Conservation (phyloP, 2,797 vertebrate species). For the Jordanella pulchra region DNA sequence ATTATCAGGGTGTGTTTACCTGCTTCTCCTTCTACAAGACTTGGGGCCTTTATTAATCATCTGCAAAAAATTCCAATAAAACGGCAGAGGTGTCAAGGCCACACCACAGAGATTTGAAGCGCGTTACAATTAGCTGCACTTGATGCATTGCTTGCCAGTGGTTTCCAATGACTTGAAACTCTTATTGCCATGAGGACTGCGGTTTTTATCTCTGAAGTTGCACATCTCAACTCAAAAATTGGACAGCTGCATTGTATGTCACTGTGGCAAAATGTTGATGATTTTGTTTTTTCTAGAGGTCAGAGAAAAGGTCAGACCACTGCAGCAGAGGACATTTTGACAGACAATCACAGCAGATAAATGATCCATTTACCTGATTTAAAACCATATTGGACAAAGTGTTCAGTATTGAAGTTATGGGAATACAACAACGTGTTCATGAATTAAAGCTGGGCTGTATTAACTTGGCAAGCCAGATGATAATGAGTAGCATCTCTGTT, state of each 20-base stretch:
- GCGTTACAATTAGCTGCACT: constrained; percentile 39
- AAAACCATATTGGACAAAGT: too few species aligned
- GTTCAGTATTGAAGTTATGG: too few species aligned
- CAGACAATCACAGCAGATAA: not conserved
- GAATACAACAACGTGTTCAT: too few species aligned
- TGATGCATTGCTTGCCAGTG: constrained; percentile 63
- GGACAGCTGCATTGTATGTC: constrained; percentile 17
- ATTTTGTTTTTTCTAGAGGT: constrained; percentile 17
- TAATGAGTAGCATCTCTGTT: too few species aligned
- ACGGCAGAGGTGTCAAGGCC: constrained; percentile 52
- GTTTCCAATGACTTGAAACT: not conserved
- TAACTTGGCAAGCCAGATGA: too few species aligned
- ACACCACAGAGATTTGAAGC: constrained; percentile 43
- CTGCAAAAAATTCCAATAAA: constrained; percentile 72
- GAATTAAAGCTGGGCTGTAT: too few species aligned
- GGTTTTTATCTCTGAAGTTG: constrained; percentile 49
- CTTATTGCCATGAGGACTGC: constrained; percentile 25
- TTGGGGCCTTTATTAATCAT: constrained; percentile 72
- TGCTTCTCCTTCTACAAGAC: constrained; percentile 59
- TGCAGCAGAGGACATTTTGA: not conserved
- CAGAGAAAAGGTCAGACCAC: constrained; percentile 14
- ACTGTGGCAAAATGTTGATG: constrained; percentile 5
- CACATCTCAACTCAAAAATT: constrained; percentile 19
- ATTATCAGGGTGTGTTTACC: constrained; percentile 65
- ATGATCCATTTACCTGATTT: not conserved